Conservation (phyloP, 2,797 vertebrate species). For the Pitangus sulphuratus region DNA sequence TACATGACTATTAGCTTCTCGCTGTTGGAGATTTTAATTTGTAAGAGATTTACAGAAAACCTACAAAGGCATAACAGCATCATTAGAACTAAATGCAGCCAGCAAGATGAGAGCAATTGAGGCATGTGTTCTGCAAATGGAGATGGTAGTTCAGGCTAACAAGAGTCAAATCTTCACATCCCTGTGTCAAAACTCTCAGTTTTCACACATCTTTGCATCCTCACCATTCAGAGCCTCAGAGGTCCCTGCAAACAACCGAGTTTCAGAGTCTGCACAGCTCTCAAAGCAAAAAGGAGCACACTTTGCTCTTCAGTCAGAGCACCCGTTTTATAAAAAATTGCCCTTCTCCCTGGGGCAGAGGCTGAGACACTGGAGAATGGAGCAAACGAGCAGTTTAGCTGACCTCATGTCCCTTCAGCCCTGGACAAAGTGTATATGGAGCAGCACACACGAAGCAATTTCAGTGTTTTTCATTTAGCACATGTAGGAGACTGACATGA, state of each 20-base stretch:
- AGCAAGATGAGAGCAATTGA: neutral
- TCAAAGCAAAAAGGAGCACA: neutral
- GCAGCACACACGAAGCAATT: accelerated
- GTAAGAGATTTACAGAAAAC: constrained; percentile 5
- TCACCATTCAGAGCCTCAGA: neutral
- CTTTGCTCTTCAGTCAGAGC: neutral
- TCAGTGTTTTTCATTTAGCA: neutral
- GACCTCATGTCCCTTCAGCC: neutral
- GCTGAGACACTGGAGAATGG: neutral
- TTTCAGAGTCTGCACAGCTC: neutral
- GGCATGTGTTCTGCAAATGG: neutral
- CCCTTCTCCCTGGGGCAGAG: neutral
- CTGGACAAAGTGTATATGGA: neutral
- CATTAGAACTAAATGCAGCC: neutral
- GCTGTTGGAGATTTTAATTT: neutral
- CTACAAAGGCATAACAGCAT: neutral
- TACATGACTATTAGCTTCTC: neutral
- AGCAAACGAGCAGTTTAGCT: neutral
- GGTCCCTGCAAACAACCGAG: neutral
- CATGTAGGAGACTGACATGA: neutral
- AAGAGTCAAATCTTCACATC: neutral
- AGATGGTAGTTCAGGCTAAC: neutral
- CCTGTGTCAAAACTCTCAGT: neutral
- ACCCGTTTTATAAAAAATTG: neutral
- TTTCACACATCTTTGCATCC: neutral